Conservation (phyloP, 2,888 invertebrate genomes). For the Eristalis pertinax region DNA sequence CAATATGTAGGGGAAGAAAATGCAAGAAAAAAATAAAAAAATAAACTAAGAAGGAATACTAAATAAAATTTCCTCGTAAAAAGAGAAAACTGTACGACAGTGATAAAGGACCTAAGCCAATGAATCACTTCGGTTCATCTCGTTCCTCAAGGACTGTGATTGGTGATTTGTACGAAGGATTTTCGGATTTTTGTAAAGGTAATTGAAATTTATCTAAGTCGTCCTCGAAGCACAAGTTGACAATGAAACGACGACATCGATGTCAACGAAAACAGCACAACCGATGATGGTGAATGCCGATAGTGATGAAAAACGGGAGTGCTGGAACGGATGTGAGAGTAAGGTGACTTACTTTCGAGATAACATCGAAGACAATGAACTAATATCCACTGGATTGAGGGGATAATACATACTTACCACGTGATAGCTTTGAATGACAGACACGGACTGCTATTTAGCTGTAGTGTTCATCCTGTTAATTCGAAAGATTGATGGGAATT, state of each 20-base stretch:
- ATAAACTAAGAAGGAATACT: conserved; percentile 22
- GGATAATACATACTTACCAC: conserved; percentile 51
- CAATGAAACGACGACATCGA: conserved; percentile 21
- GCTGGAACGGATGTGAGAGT: conserved; percentile 12
- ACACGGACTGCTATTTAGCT: conserved; percentile 20
- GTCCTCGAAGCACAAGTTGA: conserved; percentile 38
- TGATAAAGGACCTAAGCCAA: conserved; percentile 64
- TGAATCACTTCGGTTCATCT: conserved; percentile 53
- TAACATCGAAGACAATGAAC: conserved; percentile 43
- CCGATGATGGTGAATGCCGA: conserved; percentile 13
- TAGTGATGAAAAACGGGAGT: conserved; percentile 46
- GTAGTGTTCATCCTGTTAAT: conserved; percentile 19
- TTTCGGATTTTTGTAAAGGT: conserved; percentile 64
- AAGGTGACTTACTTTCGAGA: conserved; percentile 44
- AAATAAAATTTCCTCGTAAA: conserved; percentile 10
- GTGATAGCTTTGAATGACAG: conserved; percentile 23
- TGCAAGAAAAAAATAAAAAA: background rate
- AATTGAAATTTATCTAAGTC: conserved; percentile 72
- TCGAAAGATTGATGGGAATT: conserved; percentile 63
- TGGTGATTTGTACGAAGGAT: conserved; percentile 70
- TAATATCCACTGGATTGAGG: conserved; percentile 59
- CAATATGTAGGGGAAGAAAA: conserved; percentile 20
- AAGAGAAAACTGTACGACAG: conserved; percentile 54
- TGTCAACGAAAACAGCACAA: conserved; percentile 8
- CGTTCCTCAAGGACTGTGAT: conserved; percentile 44